Percentiles rank a stretch among this genome's conserved stretches.
These are phyloP conservation scores for Phycodurus eques DNA, from an alignment of 2,113 vertebrate genomes.

Conservation along the genomic window DNA sequence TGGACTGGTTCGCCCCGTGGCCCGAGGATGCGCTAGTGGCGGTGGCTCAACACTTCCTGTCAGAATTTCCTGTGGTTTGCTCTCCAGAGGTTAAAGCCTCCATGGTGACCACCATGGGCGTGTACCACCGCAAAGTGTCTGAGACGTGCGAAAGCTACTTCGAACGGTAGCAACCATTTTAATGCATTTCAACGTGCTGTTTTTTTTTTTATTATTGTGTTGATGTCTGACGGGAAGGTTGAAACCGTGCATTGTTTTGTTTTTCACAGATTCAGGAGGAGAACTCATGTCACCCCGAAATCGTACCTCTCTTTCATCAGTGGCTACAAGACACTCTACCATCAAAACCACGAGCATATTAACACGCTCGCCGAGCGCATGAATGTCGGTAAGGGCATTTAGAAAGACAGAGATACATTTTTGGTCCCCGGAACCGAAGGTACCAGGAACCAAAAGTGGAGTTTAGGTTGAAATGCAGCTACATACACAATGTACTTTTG, in stretches of 20 bases:
- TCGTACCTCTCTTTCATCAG: slow-evolving; percentile 82
- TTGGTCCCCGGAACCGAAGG: background rate
- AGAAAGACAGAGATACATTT: background rate
- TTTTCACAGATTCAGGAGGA: slow-evolving; percentile 68
- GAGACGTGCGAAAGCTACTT: slow-evolving; percentile 77
- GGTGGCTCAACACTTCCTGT: slow-evolving; percentile 77
- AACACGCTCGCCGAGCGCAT: slow-evolving; percentile 81
- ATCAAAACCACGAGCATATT: slow-evolving; percentile 76
- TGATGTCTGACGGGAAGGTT: background rate
- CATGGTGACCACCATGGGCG: slow-evolving; percentile 76
- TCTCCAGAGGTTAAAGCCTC: slow-evolving; percentile 73
- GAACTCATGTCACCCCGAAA: slow-evolving; percentile 80
- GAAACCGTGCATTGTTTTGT: background rate
- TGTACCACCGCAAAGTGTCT: slow-evolving; percentile 78
- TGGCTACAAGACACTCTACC: slow-evolving; percentile 79
- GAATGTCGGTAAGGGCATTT: slow-evolving; percentile 76
- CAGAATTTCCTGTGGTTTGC: slow-evolving; percentile 75
- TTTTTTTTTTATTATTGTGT: background rate
- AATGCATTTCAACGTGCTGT: background rate
- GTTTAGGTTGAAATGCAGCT: background rate
- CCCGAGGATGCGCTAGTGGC: slow-evolving; percentile 79
- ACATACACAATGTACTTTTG: background rate
- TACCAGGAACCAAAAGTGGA: background rate
- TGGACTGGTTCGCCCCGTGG: slow-evolving; percentile 83
- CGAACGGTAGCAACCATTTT: slow-evolving; percentile 57